Conservation (phyloP, 2,113 vertebrate species). For the Centropus bengalensis region DNA sequence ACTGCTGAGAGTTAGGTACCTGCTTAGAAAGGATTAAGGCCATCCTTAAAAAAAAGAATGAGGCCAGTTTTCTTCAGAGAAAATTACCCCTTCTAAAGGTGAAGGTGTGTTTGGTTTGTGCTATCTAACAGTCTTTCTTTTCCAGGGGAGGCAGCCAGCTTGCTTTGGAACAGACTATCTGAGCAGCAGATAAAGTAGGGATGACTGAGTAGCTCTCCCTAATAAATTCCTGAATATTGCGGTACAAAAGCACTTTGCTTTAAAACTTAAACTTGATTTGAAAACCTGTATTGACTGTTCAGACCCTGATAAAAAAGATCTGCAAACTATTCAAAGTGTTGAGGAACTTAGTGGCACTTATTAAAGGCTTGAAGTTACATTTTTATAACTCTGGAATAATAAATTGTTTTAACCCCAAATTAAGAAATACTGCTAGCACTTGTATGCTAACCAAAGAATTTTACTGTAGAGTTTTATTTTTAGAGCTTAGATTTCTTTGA, state of each 20-base stretch:
- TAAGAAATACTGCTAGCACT: slow-evolving; percentile 50
- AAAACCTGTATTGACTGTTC: neutral
- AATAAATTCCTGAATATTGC: neutral
- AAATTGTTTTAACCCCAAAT: slow-evolving; percentile 47
- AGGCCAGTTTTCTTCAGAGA: neutral
- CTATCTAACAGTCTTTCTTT: neutral
- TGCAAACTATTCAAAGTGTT: neutral
- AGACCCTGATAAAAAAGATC: neutral
- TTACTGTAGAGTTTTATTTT: slow-evolving; percentile 44
- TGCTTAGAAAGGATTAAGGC: neutral
- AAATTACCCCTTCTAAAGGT: neutral
- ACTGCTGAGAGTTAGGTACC: neutral
- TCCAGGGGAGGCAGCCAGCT: neutral
- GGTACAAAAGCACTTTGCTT: neutral
- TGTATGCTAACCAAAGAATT: slow-evolving; percentile 80
- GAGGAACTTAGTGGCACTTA: neutral
- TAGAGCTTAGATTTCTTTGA: slow-evolving; percentile 32
- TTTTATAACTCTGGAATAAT: slow-evolving; percentile 6
- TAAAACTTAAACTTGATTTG: neutral
- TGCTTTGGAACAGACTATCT: neutral
- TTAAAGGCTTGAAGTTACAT: neutral
- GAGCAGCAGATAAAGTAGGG: neutral
- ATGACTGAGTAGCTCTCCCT: neutral
- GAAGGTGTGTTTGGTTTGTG: neutral
- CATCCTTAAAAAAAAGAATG: neutral